Base-by-base conservation (phyloP, 2,113 vertebrate genomes). In the Mus musculus region DNA sequence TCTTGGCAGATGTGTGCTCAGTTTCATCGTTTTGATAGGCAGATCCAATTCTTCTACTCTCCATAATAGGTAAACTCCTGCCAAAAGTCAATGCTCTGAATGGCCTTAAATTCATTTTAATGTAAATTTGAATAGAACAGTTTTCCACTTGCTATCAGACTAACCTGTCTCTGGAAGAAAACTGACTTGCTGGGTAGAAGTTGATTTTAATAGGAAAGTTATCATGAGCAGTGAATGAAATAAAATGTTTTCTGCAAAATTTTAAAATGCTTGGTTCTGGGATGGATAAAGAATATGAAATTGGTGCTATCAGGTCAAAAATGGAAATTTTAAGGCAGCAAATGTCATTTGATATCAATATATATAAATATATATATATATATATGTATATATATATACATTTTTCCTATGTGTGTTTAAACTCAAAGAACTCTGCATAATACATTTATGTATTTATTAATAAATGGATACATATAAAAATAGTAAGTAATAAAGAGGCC, bases 51-150 rank as follows among this genome's bases (percentile, higher is more conserved):
- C 92, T 98, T 96, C 75, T 82, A 28, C 85, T 95, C 87, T 96
- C 96, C 59, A 76, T 89, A 71, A 19, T 90, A 96, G 96, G 85
- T 80, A 94, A 96, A 98, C 89, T 96, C 65, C 72, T 96, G 95
- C 96, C 96, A 94, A 95, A 94, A 84, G 77, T 91, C 94, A 97
- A 91, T 90, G 75, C 91, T 96, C 84, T 92, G 46, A 96, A 97
- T 95, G 94, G 13, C 36, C 95, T 97, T 97, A 93, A 98, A 96
- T 88, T 95, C 76, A 97, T 97, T 98, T 96, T 97, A 96, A 98
- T 98, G 96, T 95, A 98, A 97, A 98, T 97, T 96, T 93, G 88
- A 56, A 77, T 72, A 91, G 72, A 97, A 93, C 17, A 5, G 9
- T 52, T 92, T 49, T 22, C 78, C 86, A 97, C 73, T 84, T 89